Conservation (phyloP, 1,140 invertebrate species). For the Tetraneura akinire region DNA sequence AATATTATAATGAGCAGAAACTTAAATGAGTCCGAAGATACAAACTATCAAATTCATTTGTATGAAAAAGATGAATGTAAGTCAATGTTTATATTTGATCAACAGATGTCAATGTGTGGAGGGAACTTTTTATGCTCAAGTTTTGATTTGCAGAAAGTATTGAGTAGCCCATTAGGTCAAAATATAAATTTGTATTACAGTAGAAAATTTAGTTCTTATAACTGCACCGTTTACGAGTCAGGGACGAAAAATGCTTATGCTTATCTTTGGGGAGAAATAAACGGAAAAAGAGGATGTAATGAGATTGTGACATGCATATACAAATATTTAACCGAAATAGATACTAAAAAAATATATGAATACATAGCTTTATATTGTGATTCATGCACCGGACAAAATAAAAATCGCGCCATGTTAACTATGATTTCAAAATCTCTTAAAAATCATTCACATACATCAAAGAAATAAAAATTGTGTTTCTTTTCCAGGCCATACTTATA, state of each 20-base stretch:
- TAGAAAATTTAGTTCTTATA: background rate
- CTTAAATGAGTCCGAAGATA: no score
- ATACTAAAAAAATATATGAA: background rate
- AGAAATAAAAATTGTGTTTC: conserved; percentile 5
- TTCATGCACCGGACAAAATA: background rate
- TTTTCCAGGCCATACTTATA: conserved; percentile 25
- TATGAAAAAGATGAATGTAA: background rate
- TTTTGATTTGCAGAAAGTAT: background rate
- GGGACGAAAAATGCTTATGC: background rate
- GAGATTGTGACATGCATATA: background rate
- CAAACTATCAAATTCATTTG: no score
- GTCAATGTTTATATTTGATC: background rate
- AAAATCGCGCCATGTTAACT: background rate
- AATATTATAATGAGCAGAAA: no score
- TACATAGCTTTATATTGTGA: background rate
- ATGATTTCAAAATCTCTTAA: background rate
- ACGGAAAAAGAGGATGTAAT: background rate
- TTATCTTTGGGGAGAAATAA: background rate
- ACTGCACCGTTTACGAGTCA: background rate
- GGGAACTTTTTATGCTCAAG: background rate
- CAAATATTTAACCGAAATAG: background rate
- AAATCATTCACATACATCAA: background rate
- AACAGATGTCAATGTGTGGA: background rate
- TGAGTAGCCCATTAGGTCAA: background rate
- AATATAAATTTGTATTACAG: background rate